phyloP scores from a whole-genome alignment of 37 sponge, comb jelly and placozoan species.

The Ianthella basta region DNA sequence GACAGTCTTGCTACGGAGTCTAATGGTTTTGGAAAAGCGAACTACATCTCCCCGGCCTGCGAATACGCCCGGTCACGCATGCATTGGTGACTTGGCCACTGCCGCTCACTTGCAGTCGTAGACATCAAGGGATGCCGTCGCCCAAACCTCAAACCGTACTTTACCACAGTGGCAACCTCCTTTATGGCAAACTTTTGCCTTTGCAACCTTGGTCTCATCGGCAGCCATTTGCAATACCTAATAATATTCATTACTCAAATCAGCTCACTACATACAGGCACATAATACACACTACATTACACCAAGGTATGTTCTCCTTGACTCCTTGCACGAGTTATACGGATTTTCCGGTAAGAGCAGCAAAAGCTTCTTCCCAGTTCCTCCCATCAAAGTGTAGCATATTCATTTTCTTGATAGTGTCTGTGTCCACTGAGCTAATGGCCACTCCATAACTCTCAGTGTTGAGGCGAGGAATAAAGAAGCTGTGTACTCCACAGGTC shows the following conservation, averaged over 20 bases:
- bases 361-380: conserved; percentile 83
- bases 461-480: conserved; percentile 93
- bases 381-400: conserved; percentile 73
- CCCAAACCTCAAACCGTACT: conserved; percentile 85
- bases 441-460: conserved; percentile 86
- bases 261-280: too few relatives aligned
- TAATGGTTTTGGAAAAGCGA: too few relatives aligned
- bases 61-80: neutral
- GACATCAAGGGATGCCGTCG: conserved; percentile 67
- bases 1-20: too few relatives aligned
- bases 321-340: too few relatives aligned
- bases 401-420: conserved; percentile 53
- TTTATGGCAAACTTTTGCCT: conserved; percentile 61
- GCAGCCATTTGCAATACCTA: too few relatives aligned
- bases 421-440: conserved; percentile 72
- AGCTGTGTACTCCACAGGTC: conserved; percentile 94
- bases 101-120: conserved; percentile 81
- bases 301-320: too few relatives aligned
- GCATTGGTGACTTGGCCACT: neutral
- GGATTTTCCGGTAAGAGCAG: too few relatives aligned
- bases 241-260: too few relatives aligned
- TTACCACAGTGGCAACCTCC: conserved; percentile 96
- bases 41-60: too few relatives aligned
- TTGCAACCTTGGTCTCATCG: too few relatives aligned
- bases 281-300: too few relatives aligned